Evolutionary conservation across 1,140 invertebrate species (phyloP).

Genomic region (Caerostris extrusa): DNA sequence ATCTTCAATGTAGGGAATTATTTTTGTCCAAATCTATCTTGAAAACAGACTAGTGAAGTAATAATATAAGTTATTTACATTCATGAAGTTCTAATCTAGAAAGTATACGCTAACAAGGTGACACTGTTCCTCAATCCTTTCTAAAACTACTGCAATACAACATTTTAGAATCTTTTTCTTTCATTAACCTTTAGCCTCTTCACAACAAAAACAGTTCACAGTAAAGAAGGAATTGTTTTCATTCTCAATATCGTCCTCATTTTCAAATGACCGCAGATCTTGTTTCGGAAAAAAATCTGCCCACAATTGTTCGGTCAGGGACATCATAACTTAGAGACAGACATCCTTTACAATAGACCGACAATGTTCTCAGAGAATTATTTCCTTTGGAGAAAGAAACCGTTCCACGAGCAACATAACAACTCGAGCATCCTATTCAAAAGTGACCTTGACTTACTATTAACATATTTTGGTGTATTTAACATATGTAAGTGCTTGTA

Average conservation of each 20-base stretch:
- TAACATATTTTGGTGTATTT: no score
- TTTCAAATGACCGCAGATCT: background rate
- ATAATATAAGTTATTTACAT: no score
- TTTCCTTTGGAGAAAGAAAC: background rate
- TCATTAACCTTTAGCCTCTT: background rate
- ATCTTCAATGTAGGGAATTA: no score
- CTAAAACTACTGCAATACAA: no score
- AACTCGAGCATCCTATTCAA: background rate
- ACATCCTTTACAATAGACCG: background rate
- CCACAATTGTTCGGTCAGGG: conserved; percentile 28
- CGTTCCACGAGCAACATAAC: background rate
- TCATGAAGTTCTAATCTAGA: no score
- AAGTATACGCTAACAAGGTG: no score
- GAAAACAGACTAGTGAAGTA: no score
- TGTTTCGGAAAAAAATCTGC: conserved; percentile 8
- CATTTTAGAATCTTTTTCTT: background rate
- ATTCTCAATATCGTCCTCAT: background rate
- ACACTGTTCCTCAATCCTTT: no score
- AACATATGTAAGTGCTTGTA: no score
- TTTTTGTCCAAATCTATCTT: no score
- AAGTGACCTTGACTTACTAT: background rate
- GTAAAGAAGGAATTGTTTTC: background rate
- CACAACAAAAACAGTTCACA: background rate
- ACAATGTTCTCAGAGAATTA: conserved; percentile 4
- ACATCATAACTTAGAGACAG: conserved; percentile 46